phyloP scores from a whole-genome alignment of 2,888 invertebrate genomes.

The Phorcus lineatus region DNA sequence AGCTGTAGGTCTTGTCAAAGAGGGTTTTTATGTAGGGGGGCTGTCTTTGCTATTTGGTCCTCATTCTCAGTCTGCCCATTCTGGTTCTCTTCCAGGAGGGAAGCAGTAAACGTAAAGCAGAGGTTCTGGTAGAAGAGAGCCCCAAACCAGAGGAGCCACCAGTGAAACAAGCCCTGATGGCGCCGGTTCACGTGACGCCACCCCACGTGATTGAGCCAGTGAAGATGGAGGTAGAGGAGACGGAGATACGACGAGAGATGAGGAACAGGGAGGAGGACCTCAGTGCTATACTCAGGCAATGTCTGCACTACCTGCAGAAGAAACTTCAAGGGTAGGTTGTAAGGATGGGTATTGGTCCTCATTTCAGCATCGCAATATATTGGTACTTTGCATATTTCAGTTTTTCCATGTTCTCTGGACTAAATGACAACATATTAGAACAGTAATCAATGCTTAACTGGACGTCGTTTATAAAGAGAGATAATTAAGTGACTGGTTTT shows the following conservation, averaged over 20 bases:
- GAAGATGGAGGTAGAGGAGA: constrained; percentile 49
- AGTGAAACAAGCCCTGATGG: constrained; percentile 22
- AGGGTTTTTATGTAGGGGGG: neutral
- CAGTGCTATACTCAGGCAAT: constrained; percentile 58
- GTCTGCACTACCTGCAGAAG: constrained; percentile 83
- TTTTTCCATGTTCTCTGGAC: too few species aligned
- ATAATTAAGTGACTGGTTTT: too few species aligned
- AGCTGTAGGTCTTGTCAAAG: too few species aligned
- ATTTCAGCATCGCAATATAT: too few species aligned
- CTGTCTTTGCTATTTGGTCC: too few species aligned
- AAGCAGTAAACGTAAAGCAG: constrained; percentile 34
- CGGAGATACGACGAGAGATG: constrained; percentile 35
- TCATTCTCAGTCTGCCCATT: too few species aligned
- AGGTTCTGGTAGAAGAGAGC: constrained; percentile 27
- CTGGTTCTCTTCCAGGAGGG: neutral
- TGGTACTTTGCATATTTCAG: too few species aligned
- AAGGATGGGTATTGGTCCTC: too few species aligned
- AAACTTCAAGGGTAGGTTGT: constrained; percentile 84
- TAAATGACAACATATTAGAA: too few species aligned
- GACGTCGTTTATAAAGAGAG: too few species aligned
- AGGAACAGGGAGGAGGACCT: constrained; percentile 48
- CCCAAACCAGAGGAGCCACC: constrained; percentile 22
- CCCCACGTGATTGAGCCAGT: constrained; percentile 34
- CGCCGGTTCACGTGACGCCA: neutral
- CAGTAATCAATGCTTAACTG: too few species aligned